Percentiles rank a stretch among this genome's conserved stretches.
phyloP scores from a whole-genome alignment of 2,888 invertebrate genomes.

The Nasonovia ribisnigri region DNA sequence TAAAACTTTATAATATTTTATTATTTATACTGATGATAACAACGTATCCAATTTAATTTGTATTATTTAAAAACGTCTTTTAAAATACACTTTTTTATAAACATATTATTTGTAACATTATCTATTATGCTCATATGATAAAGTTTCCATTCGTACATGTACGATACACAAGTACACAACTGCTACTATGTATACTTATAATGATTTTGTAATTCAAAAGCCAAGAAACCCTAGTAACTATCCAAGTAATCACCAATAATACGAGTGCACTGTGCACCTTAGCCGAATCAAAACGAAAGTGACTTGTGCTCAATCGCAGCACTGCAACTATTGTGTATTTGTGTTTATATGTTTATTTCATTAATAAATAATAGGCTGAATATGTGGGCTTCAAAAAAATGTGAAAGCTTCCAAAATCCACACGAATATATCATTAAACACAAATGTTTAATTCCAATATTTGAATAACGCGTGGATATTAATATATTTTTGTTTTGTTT shows the following conservation, averaged over 20 bases:
- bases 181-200: neutral
- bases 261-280: neutral
- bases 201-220: neutral
- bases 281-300: slow-evolving; percentile 16
- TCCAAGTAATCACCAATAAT: neutral
- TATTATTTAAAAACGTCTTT: neutral
- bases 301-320: neutral
- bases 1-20: neutral
- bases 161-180: neutral
- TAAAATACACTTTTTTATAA: neutral
- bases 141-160: neutral
- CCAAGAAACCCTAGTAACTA: neutral
- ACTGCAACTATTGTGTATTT: neutral
- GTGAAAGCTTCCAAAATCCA: slow-evolving; percentile 38
- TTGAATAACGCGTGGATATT: neutral
- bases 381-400: neutral
- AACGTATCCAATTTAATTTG: neutral
- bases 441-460: neutral
- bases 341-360: neutral
- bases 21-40: neutral
- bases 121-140: neutral
- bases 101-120: neutral
- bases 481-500: neutral
- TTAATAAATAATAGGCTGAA: neutral
- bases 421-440: neutral